Base-by-base conservation (phyloP, 1,140 invertebrate genomes). In the Yoshiicerus persimilis region DNA sequence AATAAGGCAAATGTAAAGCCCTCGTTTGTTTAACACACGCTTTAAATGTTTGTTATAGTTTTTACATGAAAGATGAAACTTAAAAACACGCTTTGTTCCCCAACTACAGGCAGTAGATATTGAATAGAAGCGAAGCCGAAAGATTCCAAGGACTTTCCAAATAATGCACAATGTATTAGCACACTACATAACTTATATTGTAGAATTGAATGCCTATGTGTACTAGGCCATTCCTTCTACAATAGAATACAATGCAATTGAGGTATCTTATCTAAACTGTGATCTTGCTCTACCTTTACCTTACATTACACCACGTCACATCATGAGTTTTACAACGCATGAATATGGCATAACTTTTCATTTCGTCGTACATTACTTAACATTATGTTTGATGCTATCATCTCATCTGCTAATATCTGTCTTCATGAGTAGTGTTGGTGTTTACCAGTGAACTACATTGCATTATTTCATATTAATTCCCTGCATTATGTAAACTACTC, bases 331-430 rank as follows among this genome's bases (percentile, higher is more conserved):
- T 70, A 32, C 32, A 34, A 80, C 75, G 38, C 32, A 36, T 34
- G 75, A 80, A n/a, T 80, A 38, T 80, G 32, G 32, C 75, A 80
- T 80, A 80, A 80, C 75, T 80, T 80, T 70, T 38, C 75, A 80
- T 80, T 80, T 80, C 32, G 32, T 36, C 20, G 75, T 80, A 80
- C 32, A 80, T 38, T 38, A 80, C 16, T 25, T 70, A 70, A 70
- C 64, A 70, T 56, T 56, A 56, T 56, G 47, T 56, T 56, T 0
- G 13, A 38, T 38, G 16, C 75, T 80, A 80, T 80, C 75, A 38
- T 80, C 75, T 80, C 75, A 80, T 80, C 75, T 80, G 11, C 32
- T 36, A 80, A 80, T 80, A 38, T 38, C 75, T 80, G 75, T 38
- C 30, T 80, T 80, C 34, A n/a, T 36, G 75, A 36, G 30, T 80